phyloP scores from a whole-genome alignment of 2,797 vertebrate genomes.

The Sparus aurata region DNA sequence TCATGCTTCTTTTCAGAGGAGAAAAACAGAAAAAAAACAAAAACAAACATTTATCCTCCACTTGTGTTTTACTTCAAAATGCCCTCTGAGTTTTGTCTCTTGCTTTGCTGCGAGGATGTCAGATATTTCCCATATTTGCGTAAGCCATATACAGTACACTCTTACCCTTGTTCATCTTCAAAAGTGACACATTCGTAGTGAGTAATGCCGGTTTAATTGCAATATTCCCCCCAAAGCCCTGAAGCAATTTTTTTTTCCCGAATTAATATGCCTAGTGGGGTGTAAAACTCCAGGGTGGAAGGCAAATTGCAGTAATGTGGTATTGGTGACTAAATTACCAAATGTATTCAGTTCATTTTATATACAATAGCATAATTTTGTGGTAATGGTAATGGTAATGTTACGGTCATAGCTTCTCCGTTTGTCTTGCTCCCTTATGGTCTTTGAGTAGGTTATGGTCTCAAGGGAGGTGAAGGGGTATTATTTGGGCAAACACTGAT shows the following conservation, averaged over 20 bases:
- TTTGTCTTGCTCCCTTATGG: constrained; percentile 6
- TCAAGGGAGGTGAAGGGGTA: constrained; percentile 24
- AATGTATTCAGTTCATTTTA: constrained; percentile 22
- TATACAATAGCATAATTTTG: constrained; percentile 1
- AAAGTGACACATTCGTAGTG: constrained; percentile 50
- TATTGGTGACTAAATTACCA: constrained; percentile 31
- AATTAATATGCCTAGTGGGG: constrained; percentile 57
- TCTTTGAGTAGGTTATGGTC: constrained; percentile 18
- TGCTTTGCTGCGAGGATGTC: constrained; percentile 28
- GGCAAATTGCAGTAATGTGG: constrained; percentile 38
- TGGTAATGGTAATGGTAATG: constrained; percentile 21
- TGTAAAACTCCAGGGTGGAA: constrained; percentile 26
- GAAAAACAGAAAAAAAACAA: constrained; percentile 11
- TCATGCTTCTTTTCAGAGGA: constrained; percentile 1
- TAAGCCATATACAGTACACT: neutral
- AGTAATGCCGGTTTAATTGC: constrained; percentile 70
- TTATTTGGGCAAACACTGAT: constrained; percentile 58
- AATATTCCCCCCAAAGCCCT: constrained; percentile 58
- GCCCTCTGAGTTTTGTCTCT: constrained; percentile 11
- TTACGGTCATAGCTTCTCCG: neutral
- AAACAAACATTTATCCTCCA: constrained; percentile 8
- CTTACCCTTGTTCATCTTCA: constrained; percentile 38
- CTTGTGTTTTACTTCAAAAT: constrained; percentile 13
- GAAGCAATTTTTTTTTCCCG: constrained; percentile 53
- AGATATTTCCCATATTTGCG: constrained; percentile 37